Base-by-base conservation (phyloP, 2,113 vertebrate species). In the Pseudorectes ferrugineus region DNA sequence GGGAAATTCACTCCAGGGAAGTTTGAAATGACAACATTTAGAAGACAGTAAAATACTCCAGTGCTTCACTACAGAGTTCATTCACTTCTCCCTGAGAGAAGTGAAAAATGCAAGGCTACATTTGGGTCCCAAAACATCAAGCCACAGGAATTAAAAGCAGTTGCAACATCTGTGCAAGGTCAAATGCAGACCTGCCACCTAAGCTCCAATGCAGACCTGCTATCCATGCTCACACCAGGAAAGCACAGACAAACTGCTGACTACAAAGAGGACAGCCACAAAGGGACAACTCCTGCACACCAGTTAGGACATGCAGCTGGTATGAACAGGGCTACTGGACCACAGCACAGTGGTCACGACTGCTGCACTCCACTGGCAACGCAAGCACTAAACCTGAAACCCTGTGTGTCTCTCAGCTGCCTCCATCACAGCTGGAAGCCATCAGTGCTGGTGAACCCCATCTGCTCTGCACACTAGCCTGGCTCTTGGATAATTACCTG, bases 21-120 rank as follows among this genome's bases (percentile, higher is more conserved):
- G 8, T 29, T 5, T 25, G 31, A 95, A 61, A 38, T 18, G 12
- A 54, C 43, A 57, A 52, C 8, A 12, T 55, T 42, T 24, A 84
- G 7, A 75, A 78, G 22, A 51, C 6, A 38, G 28, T 5, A n/a
- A 90, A 71, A 67, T 7, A 85, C 28, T 75, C 73, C 57, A 81
- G n/a, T 6, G 58, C 58, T 68, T 85, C n/a, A 8, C 71, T 75
- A 68, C 8, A 46, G 46, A 35, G 36, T 81, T 63, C 42, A 75
- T 49, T 63, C n/a, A 29, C 45, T 46, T 63, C 5, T 29, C 31
- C 31, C 16, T 3, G 7, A 67, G 46, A 81, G 58, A 63, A n/a
- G 6, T 2, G 10, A 86, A 35, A 26, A 46, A 55, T 0, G 0
- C 61, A 52, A 42, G 38, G 43, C 58, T 51, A 40, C 40, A 38